A percentile compares a stretch with the other conserved stretches of the same genome.
Conservation (phyloP, 1,140 invertebrate species). For the Druon quercuslanigerum region DNA sequence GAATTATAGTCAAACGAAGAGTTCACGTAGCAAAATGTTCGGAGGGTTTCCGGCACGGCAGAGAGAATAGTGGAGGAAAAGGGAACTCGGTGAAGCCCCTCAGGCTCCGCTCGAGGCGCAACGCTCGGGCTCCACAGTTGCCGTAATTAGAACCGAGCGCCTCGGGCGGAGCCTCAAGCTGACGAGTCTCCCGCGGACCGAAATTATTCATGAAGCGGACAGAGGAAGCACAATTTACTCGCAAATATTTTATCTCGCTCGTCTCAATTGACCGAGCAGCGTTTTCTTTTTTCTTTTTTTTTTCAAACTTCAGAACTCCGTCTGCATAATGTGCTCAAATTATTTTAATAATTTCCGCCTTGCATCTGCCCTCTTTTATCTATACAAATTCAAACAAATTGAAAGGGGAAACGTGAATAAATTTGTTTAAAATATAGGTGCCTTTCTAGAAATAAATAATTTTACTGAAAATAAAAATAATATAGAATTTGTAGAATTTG, state of each 20-base stretch:
- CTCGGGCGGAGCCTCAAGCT: slow-evolving; percentile 61
- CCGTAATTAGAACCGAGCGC: slow-evolving; percentile 73
- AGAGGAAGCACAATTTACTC: slow-evolving; percentile 68
- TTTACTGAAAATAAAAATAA: too few relatives aligned
- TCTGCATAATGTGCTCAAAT: neutral
- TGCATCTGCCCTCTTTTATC: too few relatives aligned
- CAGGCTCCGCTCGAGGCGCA: slow-evolving; percentile 57
- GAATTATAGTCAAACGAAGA: slow-evolving; percentile 39
- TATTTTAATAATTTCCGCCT: neutral
- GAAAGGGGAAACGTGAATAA: too few relatives aligned
- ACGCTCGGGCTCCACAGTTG: slow-evolving; percentile 66
- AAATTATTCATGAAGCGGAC: slow-evolving; percentile 75
- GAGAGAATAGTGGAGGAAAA: slow-evolving; percentile 47
- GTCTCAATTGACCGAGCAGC: slow-evolving; percentile 42
- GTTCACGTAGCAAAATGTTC: slow-evolving; percentile 37
- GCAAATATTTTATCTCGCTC: slow-evolving; percentile 72
- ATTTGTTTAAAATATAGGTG: too few relatives aligned
- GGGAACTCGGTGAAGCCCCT: slow-evolving; percentile 58
- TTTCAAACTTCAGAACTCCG: slow-evolving; percentile 1
- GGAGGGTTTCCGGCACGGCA: slow-evolving; percentile 45
- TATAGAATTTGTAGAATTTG: too few relatives aligned
- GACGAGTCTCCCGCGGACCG: slow-evolving; percentile 71
- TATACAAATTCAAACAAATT: too few relatives aligned
- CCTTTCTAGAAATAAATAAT: too few relatives aligned
- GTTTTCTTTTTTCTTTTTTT: neutral